Conservation (phyloP, 1,140 invertebrate species). For the Dendrolimus punctatus region DNA sequence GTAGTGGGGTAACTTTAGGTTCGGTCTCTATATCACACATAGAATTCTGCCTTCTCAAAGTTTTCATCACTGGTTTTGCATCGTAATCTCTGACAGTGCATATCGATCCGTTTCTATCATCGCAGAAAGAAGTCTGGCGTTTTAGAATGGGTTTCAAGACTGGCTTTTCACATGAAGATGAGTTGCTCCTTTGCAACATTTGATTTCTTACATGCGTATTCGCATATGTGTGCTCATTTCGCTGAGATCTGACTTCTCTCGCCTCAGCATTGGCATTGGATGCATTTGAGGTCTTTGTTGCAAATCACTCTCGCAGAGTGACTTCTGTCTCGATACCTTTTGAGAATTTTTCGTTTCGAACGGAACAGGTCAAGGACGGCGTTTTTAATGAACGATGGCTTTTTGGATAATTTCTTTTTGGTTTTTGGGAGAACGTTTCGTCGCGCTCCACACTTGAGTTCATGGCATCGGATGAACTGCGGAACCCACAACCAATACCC, state of each 20-base stretch:
- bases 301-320: conserved; percentile 62
- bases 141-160: conserved; percentile 65
- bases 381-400: conserved; percentile 71
- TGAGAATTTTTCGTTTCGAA: conserved; percentile 66
- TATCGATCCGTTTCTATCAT: conserved; percentile 54
- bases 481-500: conserved; percentile 69
- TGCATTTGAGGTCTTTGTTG: conserved; percentile 48
- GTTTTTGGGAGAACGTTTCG: conserved; percentile 67
- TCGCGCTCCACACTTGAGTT: conserved; percentile 65
- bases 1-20: conserved; percentile 67
- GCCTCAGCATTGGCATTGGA: conserved; percentile 49
- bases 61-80: conserved; percentile 47
- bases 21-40: conserved; percentile 70
- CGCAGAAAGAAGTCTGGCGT: conserved; percentile 67
- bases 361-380: conserved; percentile 69
- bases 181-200: conserved; percentile 69
- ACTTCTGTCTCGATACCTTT: conserved; percentile 66
- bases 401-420: conserved; percentile 72
- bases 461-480: conserved; percentile 65
- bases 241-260: conserved; percentile 62
- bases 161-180: conserved; percentile 66
- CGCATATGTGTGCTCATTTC: conserved; percentile 52
- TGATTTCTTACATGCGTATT: conserved; percentile 56
- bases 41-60: conserved; percentile 60
- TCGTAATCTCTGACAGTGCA: conserved; percentile 63